These are phyloP conservation scores for Globodera ellingtonae DNA, from an alignment of 1,140 invertebrate genomes.

Conservation along the genomic window DNA sequence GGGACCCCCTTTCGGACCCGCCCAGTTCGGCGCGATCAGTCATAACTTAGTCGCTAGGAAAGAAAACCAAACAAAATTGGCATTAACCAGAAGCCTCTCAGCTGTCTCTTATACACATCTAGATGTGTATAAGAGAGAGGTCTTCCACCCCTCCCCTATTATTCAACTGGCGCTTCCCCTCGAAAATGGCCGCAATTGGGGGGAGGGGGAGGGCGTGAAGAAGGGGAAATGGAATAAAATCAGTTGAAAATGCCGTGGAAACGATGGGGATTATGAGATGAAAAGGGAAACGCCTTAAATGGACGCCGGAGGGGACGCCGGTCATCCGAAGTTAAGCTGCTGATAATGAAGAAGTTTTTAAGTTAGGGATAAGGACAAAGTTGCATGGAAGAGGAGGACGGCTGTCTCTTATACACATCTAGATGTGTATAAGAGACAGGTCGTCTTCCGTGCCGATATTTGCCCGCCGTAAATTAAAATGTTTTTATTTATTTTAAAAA, in stretches of 20 bases:
- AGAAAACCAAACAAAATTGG: too few relatives aligned
- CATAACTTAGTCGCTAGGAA: too few relatives aligned
- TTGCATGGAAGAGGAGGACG: background rate
- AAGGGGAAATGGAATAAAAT: background rate
- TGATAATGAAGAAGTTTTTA: background rate
- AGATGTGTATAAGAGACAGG: too few relatives aligned
- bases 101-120: too few relatives aligned
- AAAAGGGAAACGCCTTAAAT: background rate
- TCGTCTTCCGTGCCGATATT: too few relatives aligned
- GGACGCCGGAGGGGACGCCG: background rate
- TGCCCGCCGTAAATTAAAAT: too few relatives aligned
- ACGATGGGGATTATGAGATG: background rate
- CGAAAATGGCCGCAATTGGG: conserved; percentile 17
- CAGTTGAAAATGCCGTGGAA: background rate
- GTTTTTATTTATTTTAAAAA: too few relatives aligned
- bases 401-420: too few relatives aligned
- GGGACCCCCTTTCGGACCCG: too few relatives aligned
- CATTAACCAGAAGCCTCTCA: too few relatives aligned
- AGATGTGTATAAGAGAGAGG: too few relatives aligned
- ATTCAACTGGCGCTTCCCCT: background rate
- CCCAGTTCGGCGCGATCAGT: too few relatives aligned
- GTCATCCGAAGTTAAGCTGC: background rate
- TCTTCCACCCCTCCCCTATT: background rate
- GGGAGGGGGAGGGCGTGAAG: background rate
- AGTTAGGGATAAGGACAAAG: background rate